A percentile compares a stretch with the other conserved stretches of the same genome.
Evolutionary conservation across 2,888 invertebrate species (phyloP).

Genomic region (Dyspetes luteomarginatus): DNA sequence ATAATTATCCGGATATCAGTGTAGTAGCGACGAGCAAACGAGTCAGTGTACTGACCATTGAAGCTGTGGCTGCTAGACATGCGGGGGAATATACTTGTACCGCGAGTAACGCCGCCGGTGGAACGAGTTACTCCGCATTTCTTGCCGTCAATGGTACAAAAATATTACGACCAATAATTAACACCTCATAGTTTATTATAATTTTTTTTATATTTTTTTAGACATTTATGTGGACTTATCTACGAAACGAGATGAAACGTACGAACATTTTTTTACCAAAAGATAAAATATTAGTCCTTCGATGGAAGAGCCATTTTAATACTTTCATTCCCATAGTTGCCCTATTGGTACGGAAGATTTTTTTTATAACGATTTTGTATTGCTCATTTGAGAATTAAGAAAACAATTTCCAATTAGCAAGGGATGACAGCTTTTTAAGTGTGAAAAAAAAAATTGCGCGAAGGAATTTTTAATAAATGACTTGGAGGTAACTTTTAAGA

Average conservation of each 20-base stretch:
- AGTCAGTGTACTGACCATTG: constrained; percentile 84
- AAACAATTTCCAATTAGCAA: background rate
- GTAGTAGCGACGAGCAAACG: constrained; percentile 84
- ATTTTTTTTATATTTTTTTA: no score
- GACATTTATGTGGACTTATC: background rate
- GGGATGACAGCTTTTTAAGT: background rate
- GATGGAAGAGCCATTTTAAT: no score
- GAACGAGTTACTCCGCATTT: constrained; percentile 82
- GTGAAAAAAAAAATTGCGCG: no score
- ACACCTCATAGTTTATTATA: background rate
- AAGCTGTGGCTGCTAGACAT: constrained; percentile 84
- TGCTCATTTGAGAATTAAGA: background rate
- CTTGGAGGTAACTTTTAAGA: no score
- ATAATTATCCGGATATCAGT: constrained; percentile 81
- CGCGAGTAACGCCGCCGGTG: constrained; percentile 84
- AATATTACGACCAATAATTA: background rate
- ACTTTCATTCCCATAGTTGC: no score
- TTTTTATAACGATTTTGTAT: background rate
- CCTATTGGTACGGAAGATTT: background rate
- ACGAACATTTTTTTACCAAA: no score
- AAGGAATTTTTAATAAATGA: no score
- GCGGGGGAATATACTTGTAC: constrained; percentile 86
- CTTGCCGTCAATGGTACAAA: constrained; percentile 84
- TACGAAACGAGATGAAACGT: no score
- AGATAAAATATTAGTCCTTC: no score